Evolutionary conservation across 2,888 invertebrate species (phyloP), one percentile per base, ranked within the genome.

Genomic region (Drosophila colorata): DNA sequence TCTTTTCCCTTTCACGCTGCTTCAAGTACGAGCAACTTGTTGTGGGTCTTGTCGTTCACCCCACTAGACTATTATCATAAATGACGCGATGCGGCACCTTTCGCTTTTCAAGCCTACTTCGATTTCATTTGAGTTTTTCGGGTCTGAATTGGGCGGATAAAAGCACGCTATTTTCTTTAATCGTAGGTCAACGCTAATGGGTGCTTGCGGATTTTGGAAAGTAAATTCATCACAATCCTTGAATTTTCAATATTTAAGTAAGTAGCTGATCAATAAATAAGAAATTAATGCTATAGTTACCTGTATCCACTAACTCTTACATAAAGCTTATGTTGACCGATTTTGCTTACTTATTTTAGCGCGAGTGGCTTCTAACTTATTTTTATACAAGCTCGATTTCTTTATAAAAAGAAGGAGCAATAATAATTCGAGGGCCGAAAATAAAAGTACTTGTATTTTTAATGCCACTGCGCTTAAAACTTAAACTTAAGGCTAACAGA

Each of bases 21-120:
- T 49, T 87, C 52, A 74, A 85, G 83, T 83, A 86, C 80, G 74
- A 74, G 83, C 74, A 84, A 84, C 88, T 86, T 84, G 87, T 86
- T 84, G 79, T 55, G 64, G 52, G 59, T 51, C 37, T 68, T 38
- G 38, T 44, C 23, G 33, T 40, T 31, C 7, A 28, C 37, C 43
- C 31, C 23, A 49, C 33, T 49, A 18, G 14, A 9, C 65, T 38
- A 61, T 86, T 77, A 66, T 77, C 61, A 82, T 73, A 71, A 72
- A 64, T 73, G 43, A 66, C 37, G 48, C 55, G 41, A 47, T 63
- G 72, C 55, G 70, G 77, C 74, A 78, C 88, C 87, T 88, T 88
- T 85, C 88, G 87, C 87, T 88, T 78, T 86, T 81, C 38, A 44
- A 56, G 49, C 35, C 40, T 31, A 61, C 61, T 65, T 63, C 23